A percentile compares a stretch with the other conserved stretches of the same genome.
These are phyloP conservation scores for Bombus vancouverensis DNA, from an alignment of 1,140 invertebrate genomes.

Conservation along the genomic window DNA sequence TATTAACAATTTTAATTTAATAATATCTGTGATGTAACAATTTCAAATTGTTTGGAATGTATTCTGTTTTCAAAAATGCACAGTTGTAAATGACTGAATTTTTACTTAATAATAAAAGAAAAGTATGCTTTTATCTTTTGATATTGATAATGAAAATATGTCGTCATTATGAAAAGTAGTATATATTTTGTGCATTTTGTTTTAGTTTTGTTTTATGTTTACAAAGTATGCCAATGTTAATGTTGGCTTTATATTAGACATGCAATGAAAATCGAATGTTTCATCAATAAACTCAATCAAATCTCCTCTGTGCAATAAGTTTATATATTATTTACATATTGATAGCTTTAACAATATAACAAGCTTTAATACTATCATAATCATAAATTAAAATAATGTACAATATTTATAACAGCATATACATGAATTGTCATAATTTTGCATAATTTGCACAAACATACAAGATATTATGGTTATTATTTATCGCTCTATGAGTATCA, in stretches of 20 bases:
- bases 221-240: conserved; percentile 4
- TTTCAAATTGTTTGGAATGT: conserved; percentile 20
- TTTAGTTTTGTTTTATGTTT: neutral
- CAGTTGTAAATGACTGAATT: neutral
- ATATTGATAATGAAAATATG: neutral
- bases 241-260: neutral
- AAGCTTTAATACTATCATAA: conserved; percentile 27
- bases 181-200: neutral
- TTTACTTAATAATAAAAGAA: neutral
- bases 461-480: conserved; percentile 5
- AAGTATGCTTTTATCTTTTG: neutral
- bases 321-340: conserved; percentile 54
- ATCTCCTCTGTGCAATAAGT: conserved; percentile 18
- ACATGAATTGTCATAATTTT: conserved; percentile 11
- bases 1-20: neutral
- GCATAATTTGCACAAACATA: conserved; percentile 33
- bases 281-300: conserved; percentile 1
- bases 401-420: conserved; percentile 44
- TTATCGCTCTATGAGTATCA: conserved; percentile 11
- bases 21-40: neutral
- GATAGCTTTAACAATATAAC: conserved; percentile 44
- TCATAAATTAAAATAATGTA: conserved; percentile 47
- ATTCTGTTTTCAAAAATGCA: neutral
- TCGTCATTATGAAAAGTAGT: neutral
- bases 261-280: conserved; percentile 19